Percentiles rank a stretch among this genome's conserved stretches.
Evolutionary conservation across 2,797 vertebrate genomes (phyloP).

Genomic region (Aldrovandia affinis): DNA sequence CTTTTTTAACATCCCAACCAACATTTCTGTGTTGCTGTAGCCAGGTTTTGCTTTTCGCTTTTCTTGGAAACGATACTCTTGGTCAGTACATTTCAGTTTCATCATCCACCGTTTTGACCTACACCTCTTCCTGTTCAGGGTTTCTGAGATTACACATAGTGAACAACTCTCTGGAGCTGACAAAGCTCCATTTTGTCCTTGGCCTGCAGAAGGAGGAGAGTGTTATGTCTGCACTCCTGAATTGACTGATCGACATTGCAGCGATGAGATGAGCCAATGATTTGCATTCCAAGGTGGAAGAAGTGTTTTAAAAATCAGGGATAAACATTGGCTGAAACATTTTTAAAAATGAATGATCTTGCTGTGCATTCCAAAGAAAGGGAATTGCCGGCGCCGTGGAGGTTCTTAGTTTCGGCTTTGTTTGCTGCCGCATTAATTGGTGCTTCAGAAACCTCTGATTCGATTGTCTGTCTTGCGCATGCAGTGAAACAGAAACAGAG

Average conservation of each 20-base stretch:
- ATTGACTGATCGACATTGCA: neutral
- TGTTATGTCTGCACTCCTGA: neutral
- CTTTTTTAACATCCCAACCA: neutral
- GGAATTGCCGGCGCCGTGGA: too few species aligned
- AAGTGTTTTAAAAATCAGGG: neutral
- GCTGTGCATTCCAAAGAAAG: too few species aligned
- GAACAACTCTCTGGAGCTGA: neutral
- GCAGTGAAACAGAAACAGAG: too few species aligned
- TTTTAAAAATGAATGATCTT: neutral
- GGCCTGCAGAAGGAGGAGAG: neutral
- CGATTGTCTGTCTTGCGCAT: too few species aligned
- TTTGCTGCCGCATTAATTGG: neutral
- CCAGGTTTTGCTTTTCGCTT: neutral
- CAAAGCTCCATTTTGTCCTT: neutral
- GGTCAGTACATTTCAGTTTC: neutral
- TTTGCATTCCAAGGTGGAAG: neutral
- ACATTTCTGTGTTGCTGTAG: neutral
- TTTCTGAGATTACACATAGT: neutral
- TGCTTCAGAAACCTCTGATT: too few species aligned
- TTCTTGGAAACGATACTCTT: neutral
- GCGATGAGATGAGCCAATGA: neutral
- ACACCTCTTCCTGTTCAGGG: neutral
- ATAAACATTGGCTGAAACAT: neutral
- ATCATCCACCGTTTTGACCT: neutral
- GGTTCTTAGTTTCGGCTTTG: neutral